These are phyloP conservation scores for Gadopsis bispinosus DNA, from an alignment of 2,797 vertebrate species.

Conservation along the genomic window DNA sequence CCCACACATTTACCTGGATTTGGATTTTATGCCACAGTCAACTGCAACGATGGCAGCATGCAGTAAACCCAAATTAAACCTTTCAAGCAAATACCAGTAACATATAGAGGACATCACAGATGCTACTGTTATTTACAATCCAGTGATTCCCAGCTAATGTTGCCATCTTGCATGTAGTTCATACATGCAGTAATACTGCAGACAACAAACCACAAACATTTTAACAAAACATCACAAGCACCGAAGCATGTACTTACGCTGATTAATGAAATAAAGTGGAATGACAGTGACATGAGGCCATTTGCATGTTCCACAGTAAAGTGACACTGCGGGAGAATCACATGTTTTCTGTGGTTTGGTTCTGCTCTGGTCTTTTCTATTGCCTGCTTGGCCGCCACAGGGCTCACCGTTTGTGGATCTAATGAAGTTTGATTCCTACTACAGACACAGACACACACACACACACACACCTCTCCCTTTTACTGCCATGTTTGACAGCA, in stretches of 20 bases:
- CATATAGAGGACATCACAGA: conserved; percentile 28
- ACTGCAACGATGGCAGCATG: conserved; percentile 17
- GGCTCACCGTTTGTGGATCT: conserved; percentile 46
- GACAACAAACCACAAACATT: not conserved
- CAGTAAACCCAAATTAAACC: conserved; percentile 19
- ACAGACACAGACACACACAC: conserved; percentile 28
- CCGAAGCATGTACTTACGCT: not conserved
- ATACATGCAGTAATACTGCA: not conserved
- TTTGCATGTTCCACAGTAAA: not conserved
- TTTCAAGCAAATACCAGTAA: conserved; percentile 11
- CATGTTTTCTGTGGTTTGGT: not conserved
- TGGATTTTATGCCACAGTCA: conserved; percentile 21
- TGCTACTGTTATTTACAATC: conserved; percentile 15
- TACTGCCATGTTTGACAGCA: conserved; percentile 32
- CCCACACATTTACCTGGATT: conserved; percentile 5
- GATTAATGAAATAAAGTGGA: not conserved
- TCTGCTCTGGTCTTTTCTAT: conserved; percentile 3
- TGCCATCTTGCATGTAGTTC: conserved; percentile 13
- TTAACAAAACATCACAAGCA: not conserved
- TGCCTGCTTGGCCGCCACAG: conserved; percentile 17
- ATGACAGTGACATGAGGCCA: not conserved
- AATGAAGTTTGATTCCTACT: conserved; percentile 65
- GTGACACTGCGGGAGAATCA: not conserved
- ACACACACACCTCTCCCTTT: conserved; percentile 22
- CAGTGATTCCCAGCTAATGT: conserved; percentile 12